Evolutionary conservation across 2,888 invertebrate species (phyloP), one percentile per base, ranked within the genome.

Genomic region (Callosobruchus maculatus): DNA sequence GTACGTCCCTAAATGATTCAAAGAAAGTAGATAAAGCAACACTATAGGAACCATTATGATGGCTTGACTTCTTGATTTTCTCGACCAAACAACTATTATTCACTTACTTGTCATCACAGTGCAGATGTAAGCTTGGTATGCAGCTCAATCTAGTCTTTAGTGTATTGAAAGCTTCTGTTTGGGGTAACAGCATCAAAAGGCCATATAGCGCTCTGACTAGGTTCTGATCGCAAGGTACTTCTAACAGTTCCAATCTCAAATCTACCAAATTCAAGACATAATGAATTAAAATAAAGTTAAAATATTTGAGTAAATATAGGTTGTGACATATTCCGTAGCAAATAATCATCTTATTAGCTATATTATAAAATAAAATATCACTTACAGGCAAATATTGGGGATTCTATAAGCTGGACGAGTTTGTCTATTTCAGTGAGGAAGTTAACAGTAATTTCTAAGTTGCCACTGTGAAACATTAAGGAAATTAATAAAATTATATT

Each of bases 301-400:
- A 4, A 26, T 26, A 26, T 26, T 4, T 26, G 7, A 26, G 7
- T 2, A 2, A 26, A 7, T 26, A 26, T 26, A 26, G 2, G 2
- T 2, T 26, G 26, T 26, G 26, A 26, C 2, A 7, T 26, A n/a
- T n/a, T n/a, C n/a, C n/a, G n/a, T n/a, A n/a, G n/a, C n/a, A n/a
- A n/a, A n/a, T n/a, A n/a, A n/a, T n/a, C n/a, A n/a, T n/a, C n/a
- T n/a, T n/a, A n/a, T n/a, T n/a, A n/a, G n/a, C n/a, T n/a, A n/a
- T n/a, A n/a, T n/a, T 30, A 30, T 3, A 30, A 30, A 30, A 18
- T 49, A 49, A 49, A 7, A 13, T 5, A 13, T 49, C 74, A 91
- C 96, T 94, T 89, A 98, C 98, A 97, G 73, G 98, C 97, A 88
- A 99, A 98, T 86, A 99, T 98, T 2, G 99, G 99, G 20, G 99